Conservation (phyloP, 2,888 invertebrate species). For the Tetrapedia diversipes region DNA sequence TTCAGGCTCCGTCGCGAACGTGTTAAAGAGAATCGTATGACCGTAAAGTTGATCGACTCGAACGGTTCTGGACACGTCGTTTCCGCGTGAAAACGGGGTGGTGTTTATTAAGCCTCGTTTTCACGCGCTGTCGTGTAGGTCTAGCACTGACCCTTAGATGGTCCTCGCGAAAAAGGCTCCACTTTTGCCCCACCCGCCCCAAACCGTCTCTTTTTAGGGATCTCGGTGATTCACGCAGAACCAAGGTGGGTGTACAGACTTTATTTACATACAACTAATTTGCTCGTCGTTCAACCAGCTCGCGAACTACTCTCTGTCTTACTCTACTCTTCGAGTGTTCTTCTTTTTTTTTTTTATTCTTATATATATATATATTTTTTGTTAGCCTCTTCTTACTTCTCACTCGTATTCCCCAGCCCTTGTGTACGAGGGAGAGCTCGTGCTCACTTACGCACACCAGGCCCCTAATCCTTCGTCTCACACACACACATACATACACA, state of each 20-base stretch:
- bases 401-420: constrained; percentile 15
- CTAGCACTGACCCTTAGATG: constrained; percentile 74
- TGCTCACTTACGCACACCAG: constrained; percentile 22
- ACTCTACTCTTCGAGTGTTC: constrained; percentile 22
- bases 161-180: constrained; percentile 59
- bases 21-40: no score
- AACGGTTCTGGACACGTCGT: not conserved
- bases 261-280: constrained; percentile 75
- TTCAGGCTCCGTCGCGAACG: no score
- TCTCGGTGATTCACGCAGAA: constrained; percentile 72
- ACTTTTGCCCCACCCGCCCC: not conserved
- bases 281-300: constrained; percentile 70
- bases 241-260: constrained; percentile 78
- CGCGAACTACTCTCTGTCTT: constrained; percentile 48
- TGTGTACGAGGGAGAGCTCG: constrained; percentile 29
- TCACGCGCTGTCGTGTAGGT: constrained; percentile 43
- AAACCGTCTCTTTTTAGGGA: constrained; percentile 65
- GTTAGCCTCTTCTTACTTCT: constrained; percentile 1
- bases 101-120: not conserved
- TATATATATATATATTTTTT: constrained; percentile 17
- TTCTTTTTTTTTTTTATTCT: constrained; percentile 16
- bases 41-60: constrained; percentile 18
- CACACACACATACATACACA: not conserved
- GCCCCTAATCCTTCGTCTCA: constrained; percentile 13
- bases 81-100: constrained; percentile 21